Conservation (phyloP, 2,797 vertebrate genomes). For the Apogon talboti region DNA sequence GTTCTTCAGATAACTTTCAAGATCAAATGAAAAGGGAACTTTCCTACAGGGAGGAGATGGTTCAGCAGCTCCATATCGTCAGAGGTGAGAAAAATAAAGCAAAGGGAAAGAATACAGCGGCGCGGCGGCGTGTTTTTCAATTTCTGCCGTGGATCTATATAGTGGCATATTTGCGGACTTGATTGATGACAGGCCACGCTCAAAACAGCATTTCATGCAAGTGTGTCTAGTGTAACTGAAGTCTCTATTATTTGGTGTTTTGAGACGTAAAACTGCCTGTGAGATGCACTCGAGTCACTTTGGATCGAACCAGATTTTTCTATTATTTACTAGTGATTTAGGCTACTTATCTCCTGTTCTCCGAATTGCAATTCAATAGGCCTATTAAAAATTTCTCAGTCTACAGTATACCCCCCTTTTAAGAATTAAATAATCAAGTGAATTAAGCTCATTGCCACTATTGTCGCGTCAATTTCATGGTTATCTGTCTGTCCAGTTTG, state of each 20-base stretch:
- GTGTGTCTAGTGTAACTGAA: neutral
- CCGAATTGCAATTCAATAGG: neutral
- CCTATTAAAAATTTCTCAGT: no score
- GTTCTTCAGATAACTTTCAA: conserved; percentile 95
- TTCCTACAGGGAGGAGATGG: conserved; percentile 97
- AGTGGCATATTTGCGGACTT: conserved; percentile 5
- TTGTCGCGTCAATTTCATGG: no score
- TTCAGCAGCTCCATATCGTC: conserved; percentile 98
- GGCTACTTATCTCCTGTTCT: neutral
- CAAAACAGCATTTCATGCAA: neutral
- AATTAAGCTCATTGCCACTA: no score
- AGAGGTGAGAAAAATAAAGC: conserved; percentile 88
- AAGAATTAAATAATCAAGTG: no score
- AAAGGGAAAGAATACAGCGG: conserved; percentile 26
- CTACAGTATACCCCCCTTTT: no score
- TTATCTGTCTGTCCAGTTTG: no score
- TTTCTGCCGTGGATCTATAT: neutral
- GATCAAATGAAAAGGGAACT: conserved; percentile 99
- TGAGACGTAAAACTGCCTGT: neutral
- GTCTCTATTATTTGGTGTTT: neutral
- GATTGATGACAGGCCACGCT: conserved; percentile 24
- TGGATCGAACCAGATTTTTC: neutral
- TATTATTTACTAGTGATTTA: neutral
- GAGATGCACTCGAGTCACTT: neutral
- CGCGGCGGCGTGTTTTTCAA: conserved; percentile 1